Evolutionary conservation across 2,797 vertebrate species (phyloP).

Genomic region (Thaleichthys pacificus): DNA sequence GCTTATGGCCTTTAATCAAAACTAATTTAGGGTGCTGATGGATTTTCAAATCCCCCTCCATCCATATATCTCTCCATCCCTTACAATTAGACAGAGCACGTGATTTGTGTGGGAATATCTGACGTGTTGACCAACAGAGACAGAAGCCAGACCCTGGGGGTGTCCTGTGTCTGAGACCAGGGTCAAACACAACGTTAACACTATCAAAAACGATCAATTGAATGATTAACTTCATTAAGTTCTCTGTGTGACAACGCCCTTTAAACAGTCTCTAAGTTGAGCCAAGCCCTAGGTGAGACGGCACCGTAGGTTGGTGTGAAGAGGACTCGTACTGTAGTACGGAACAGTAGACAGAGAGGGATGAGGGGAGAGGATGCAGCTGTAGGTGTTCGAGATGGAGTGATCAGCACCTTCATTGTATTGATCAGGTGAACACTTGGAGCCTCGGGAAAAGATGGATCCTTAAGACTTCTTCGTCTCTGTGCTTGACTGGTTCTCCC

Average conservation of each 20-base stretch:
- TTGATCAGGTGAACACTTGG: slow-evolving; percentile 11
- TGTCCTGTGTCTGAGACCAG: not conserved
- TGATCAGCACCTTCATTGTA: not conserved
- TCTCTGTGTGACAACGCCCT: too few relatives aligned
- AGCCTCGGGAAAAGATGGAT: not conserved
- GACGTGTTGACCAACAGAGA: slow-evolving; percentile 23
- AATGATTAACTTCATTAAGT: too few relatives aligned
- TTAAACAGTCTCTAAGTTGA: too few relatives aligned
- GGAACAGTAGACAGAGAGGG: too few relatives aligned
- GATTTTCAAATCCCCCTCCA: slow-evolving; percentile 8
- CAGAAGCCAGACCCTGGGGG: not conserved
- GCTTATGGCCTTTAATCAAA: slow-evolving; percentile 31
- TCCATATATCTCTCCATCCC: slow-evolving; percentile 11
- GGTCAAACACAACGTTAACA: too few relatives aligned
- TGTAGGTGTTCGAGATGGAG: slow-evolving; percentile 4
- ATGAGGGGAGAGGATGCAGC: not conserved
- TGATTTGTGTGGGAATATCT: slow-evolving; percentile 6
- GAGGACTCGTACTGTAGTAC: too few relatives aligned
- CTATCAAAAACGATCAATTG: too few relatives aligned
- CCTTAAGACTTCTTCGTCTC: not conserved
- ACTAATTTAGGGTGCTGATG: slow-evolving; percentile 27
- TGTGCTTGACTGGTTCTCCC: not conserved
- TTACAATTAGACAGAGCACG: slow-evolving; percentile 30
- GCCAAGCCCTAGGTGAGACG: too few relatives aligned
- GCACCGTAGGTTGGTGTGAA: too few relatives aligned